phyloP scores from a whole-genome alignment of 1,140 invertebrate genomes.

The Drosophila sproati region DNA sequence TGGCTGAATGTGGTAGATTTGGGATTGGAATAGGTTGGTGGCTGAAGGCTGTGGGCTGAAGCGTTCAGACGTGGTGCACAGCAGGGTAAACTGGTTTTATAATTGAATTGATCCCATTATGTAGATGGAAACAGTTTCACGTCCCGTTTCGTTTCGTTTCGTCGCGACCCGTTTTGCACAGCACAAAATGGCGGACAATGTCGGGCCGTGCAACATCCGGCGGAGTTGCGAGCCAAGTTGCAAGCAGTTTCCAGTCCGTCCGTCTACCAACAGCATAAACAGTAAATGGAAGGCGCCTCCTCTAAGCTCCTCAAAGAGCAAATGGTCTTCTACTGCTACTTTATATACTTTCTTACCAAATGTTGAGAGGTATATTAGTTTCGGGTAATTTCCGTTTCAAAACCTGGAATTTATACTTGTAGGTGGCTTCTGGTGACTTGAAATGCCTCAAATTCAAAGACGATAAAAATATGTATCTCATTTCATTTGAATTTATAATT shows the following conservation, averaged over 20 bases:
- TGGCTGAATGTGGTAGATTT: conserved; percentile 53
- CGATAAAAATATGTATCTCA: too few relatives aligned
- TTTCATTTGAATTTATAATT: too few relatives aligned
- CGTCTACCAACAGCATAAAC: conserved; percentile 58
- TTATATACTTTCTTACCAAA: background rate
- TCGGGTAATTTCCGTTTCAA: too few relatives aligned
- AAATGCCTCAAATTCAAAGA: too few relatives aligned
- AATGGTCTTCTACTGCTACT: conserved; percentile 11
- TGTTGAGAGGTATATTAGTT: background rate
- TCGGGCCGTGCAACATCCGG: conserved; percentile 67
- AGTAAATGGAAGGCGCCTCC: conserved; percentile 64
- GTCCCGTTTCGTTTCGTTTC: conserved; percentile 55
- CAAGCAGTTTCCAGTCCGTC: conserved; percentile 6
- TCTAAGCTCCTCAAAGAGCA: conserved; percentile 34
- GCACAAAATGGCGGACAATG: conserved; percentile 71
- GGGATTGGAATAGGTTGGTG: conserved; percentile 6
- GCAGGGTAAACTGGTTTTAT: conserved; percentile 73
- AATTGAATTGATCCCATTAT: conserved; percentile 82
- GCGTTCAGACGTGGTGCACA: conserved; percentile 42
- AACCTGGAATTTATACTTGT: too few relatives aligned
- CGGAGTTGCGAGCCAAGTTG: conserved; percentile 13
- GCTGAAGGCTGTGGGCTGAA: background rate
- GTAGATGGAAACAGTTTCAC: conserved; percentile 80
- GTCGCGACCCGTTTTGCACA: conserved; percentile 34
- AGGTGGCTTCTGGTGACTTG: too few relatives aligned